These are phyloP conservation scores for Choloepus hoffmanni DNA, from an alignment of 2,113 vertebrate species.

Conservation along the genomic window DNA sequence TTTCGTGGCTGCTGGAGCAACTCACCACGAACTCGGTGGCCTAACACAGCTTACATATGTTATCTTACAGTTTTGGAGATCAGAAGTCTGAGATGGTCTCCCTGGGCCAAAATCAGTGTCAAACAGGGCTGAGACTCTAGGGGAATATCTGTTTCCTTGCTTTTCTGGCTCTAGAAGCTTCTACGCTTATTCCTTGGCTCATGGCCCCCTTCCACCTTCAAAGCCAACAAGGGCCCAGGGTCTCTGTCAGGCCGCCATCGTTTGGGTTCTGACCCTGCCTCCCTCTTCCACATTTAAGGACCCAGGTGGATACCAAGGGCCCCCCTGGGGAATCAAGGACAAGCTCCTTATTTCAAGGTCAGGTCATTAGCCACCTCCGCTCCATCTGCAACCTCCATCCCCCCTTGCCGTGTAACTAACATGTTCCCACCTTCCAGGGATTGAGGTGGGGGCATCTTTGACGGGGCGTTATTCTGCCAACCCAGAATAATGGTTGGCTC, in stretches of 20 bases:
- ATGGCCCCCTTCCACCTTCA: background rate
- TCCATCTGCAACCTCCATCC: background rate
- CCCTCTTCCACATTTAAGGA: background rate
- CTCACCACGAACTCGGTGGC: too few relatives aligned
- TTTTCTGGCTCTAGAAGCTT: background rate
- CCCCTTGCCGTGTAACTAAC: background rate
- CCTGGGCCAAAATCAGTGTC: background rate
- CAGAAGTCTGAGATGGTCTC: background rate
- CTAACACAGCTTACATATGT: too few relatives aligned
- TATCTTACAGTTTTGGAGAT: too few relatives aligned
- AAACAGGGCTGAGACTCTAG: background rate
- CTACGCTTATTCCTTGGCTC: background rate
- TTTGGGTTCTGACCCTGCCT: background rate
- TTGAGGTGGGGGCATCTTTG: background rate
- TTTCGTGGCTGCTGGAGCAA: background rate
- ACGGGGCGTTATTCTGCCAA: too few relatives aligned
- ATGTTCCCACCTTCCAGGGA: background rate
- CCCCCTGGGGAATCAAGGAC: background rate
- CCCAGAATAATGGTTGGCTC: too few relatives aligned
- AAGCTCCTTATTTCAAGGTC: background rate
- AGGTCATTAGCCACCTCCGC: background rate
- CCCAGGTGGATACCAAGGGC: too few relatives aligned
- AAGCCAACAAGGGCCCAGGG: background rate
- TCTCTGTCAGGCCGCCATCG: background rate
- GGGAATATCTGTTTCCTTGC: background rate